Evolutionary conservation across 2,113 vertebrate species (phyloP), one percentile per base, ranked within the genome.

Genomic region (Ictidomys tridecemlineatus): DNA sequence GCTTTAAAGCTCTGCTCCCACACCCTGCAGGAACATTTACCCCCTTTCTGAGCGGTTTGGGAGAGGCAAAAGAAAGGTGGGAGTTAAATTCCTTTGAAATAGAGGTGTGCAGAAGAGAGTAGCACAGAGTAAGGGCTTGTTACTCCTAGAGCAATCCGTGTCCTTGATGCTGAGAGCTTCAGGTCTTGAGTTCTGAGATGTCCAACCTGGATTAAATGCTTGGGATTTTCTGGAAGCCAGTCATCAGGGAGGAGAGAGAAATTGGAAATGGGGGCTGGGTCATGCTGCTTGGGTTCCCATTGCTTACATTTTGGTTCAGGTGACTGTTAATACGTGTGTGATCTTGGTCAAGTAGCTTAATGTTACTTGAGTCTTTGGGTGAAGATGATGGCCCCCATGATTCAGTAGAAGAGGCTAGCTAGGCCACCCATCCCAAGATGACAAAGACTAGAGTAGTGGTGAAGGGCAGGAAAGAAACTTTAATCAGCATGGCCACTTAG

Each of bases 1-100:
- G 74, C 67, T 16, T 73, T 58, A 51, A 37, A 74, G 22, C 56
- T 63, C 82, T 51, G 53, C 32, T 28, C 32, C 65, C 32, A 69
- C 65, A 34, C 32, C 22, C 9, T 2, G 7, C 39, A 42, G 22
- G 8, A 85, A 79, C 51, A 0, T 10, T 39, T 70, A 32, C 24
- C 4, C 72, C 67, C 61, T 85, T 93, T 85, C 51, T 32, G 20
- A 86, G 58, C 61, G 32, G 16, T 89, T 70, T 32, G 70, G 63
- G 26, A 92, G 82, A 32, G 84, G 63, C 24, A 93, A 84, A 69
- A 96, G 67, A 78, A 88, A 58, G 42, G 32, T 65, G 32, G 58
- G 51, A 26, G 34, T 51, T 76, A 28, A 89, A 24, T 78, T 94
- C 6, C 11, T 63, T 39, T 65, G 63, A 83, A 34, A 72, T 77